Evolutionary conservation across 2,113 vertebrate species (phyloP), one percentile per base, ranked within the genome.

Genomic region (Felis chaus): DNA sequence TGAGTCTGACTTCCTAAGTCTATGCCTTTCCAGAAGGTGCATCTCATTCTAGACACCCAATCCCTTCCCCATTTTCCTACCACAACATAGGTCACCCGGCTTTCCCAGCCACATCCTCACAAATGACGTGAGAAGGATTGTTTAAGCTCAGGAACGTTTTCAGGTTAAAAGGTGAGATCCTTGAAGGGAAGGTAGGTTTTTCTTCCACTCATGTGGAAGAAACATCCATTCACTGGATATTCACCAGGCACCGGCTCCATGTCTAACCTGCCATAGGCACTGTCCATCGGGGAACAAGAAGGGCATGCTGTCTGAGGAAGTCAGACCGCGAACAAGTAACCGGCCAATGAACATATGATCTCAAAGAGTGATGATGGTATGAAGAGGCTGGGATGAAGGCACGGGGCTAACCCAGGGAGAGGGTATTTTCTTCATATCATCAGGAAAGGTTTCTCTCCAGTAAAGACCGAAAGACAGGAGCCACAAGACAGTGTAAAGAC

Each of bases 301-400:
- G 36, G 6, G 12, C 13, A 5, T 1, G 4, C 3, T 41, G 25
- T 29, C 29, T 15, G 4, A 18, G n/a, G 48, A 57, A 36, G 39
- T 14, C 41, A n/a, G 65, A 48, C 3, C 50, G 9, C 3, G 0
- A 27, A n/a, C 66, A 41, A 48, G 73, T 9, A 19, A 69, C 18
- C 2, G 7, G 27, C 25, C 39, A 3, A 1, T 5, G 23, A 61
- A 27, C 0, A 3, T 25, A 3, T 14, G 55, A 13, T 33, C 14
- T 63, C 63, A 53, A 7, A 31, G 10, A 18, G 3, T 29, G 57
- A 6, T 1, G 11, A 63, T 5, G 31, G 11, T 5, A 36, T 7
- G 4, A 48, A n/a, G 86, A 63, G 21, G 15, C 29, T 1, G 14
- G 18, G 53, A 73, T 5, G 36, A 57, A 41, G 33, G 89, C 48